A percentile compares a stretch with the other conserved stretches of the same genome.
Evolutionary conservation across 92 coral and sea anemone species (phyloP).

Genomic region (Scolanthus callimorphus): DNA sequence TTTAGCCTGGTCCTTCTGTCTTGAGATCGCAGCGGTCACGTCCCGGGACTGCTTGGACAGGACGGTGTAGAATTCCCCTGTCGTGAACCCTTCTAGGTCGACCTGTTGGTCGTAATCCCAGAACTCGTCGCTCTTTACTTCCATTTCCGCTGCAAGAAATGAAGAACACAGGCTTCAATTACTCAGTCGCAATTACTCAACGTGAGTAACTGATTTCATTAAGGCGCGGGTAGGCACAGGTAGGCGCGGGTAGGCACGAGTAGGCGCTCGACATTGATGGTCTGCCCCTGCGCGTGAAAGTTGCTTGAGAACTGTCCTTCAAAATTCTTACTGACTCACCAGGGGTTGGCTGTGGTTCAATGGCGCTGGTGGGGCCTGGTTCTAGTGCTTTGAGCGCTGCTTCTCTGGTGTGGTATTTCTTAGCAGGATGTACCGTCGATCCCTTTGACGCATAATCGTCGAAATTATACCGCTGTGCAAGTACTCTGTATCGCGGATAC

Average conservation of each 20-base stretch:
- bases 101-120: conserved; percentile 99
- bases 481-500: conserved; percentile 89
- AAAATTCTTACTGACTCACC: conserved; percentile 15
- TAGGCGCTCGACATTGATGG: too few species aligned
- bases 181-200: too few species aligned
- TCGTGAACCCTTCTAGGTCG: conserved; percentile 89
- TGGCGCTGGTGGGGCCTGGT: background rate
- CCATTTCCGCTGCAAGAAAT: conserved; percentile 52
- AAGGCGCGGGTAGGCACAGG: too few species aligned
- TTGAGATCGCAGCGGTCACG: conserved; percentile 91
- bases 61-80: conserved; percentile 78
- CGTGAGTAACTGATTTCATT: too few species aligned
- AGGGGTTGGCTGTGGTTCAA: conserved; percentile 37
- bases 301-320: too few species aligned
- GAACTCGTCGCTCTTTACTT: conserved; percentile 84
- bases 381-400: conserved; percentile 51
- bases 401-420: conserved; percentile 76
- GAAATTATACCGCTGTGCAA: conserved; percentile 87
- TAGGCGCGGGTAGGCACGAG: too few species aligned
- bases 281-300: too few species aligned
- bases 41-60: conserved; percentile 94
- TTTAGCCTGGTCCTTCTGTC: conserved; percentile 98
- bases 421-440: conserved; percentile 95
- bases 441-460: conserved; percentile 98
- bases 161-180: too few species aligned